Conservation (phyloP, 2,888 invertebrate species). For the Trilocha varians region DNA sequence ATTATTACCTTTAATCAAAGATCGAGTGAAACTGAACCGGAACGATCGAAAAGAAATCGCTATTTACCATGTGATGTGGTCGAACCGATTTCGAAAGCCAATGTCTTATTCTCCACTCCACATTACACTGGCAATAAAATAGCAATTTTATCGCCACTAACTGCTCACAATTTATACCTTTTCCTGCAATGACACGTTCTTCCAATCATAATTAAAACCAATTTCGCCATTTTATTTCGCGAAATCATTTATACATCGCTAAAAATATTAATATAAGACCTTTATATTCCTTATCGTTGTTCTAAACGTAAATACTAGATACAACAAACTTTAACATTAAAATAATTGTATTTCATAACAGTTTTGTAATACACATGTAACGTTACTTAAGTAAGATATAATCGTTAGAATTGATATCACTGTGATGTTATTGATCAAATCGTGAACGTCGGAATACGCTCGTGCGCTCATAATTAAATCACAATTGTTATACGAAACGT, state of each 20-base stretch:
- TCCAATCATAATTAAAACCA: not conserved
- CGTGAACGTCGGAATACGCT: constrained; percentile 53
- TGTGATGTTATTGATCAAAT: constrained; percentile 36
- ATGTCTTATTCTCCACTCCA: constrained; percentile 24
- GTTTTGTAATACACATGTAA: constrained; percentile 38
- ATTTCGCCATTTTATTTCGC: constrained; percentile 2
- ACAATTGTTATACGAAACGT: constrained; percentile 18
- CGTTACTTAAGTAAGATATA: constrained; percentile 30
- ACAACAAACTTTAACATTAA: not conserved
- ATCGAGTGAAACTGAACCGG: constrained; percentile 50
- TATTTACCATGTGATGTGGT: constrained; percentile 32
- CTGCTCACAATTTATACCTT: not conserved
- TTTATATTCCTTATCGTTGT: not conserved
- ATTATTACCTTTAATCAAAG: constrained; percentile 33
- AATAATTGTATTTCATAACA: not conserved
- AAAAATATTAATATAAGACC: not conserved
- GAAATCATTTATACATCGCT: not conserved
- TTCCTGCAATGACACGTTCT: not conserved
- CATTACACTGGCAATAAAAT: constrained; percentile 25
- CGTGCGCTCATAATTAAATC: constrained; percentile 50
- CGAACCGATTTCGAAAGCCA: constrained; percentile 37
- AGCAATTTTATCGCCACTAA: constrained; percentile 22
- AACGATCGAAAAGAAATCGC: constrained; percentile 53
- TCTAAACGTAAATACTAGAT: not conserved
- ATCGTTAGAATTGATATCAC: constrained; percentile 38